A percentile compares a stretch with the other conserved stretches of the same genome.
Evolutionary conservation across 2,888 invertebrate species (phyloP).

Genomic region (Trisateles emortualis): DNA sequence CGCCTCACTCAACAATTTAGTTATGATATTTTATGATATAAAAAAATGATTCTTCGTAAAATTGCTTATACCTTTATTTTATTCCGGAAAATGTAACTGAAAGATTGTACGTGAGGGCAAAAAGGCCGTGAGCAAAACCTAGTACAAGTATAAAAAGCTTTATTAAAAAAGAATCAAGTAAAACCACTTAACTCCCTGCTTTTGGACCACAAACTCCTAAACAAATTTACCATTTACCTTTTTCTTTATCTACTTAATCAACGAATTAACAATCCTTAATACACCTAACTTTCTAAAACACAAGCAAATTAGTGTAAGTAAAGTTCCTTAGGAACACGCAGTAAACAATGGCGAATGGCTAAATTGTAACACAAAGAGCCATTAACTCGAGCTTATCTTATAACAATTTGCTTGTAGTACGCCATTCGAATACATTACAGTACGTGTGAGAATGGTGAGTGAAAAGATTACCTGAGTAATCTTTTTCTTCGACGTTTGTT

Average conservation of each 20-base stretch:
- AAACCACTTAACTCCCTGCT: neutral
- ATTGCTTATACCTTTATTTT: too few relatives aligned
- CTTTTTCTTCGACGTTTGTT: conserved; percentile 9
- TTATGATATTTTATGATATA: too few relatives aligned
- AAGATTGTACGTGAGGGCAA: too few relatives aligned
- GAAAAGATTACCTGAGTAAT: conserved; percentile 12
- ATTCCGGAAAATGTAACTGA: too few relatives aligned
- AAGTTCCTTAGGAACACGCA: neutral
- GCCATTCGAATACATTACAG: conserved; percentile 3
- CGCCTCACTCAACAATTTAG: too few relatives aligned
- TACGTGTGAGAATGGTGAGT: conserved; percentile 12
- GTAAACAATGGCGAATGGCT: conserved; percentile 7
- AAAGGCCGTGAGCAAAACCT: too few relatives aligned
- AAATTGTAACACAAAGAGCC: conserved; percentile 11
- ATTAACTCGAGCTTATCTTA: conserved; percentile 10
- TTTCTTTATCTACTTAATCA: neutral
- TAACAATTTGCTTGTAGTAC: conserved; percentile 14
- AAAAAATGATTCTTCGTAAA: too few relatives aligned
- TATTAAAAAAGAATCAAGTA: neutral
- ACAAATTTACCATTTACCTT: neutral
- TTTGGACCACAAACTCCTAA: neutral
- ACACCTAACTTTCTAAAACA: neutral
- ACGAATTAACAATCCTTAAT: conserved; percentile 1
- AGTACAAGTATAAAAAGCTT: too few relatives aligned
- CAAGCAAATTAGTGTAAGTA: conserved; percentile 10